Conservation (phyloP, 2,113 vertebrate species). For the Oryzias javanicus region DNA sequence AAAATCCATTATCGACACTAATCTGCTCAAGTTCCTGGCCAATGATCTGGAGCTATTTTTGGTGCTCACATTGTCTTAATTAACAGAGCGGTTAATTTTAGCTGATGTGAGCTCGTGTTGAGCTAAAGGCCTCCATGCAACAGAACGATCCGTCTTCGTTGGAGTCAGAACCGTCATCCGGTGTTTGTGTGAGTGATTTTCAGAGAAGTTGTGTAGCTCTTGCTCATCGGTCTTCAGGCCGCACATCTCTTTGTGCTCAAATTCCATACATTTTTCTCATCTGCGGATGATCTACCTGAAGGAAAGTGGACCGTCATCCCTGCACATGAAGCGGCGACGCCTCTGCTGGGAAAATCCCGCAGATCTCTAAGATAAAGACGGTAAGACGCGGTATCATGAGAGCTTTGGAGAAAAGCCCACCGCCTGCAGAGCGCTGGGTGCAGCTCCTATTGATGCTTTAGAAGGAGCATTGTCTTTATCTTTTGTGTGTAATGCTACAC, state of each 20-base stretch:
- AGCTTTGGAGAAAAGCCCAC: conserved; percentile 89
- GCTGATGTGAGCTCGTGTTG: conserved; percentile 29
- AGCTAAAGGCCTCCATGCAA: conserved; percentile 22
- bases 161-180: conserved; percentile 19
- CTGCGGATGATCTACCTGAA: conserved; percentile 85
- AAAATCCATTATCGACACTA: conserved; percentile 91
- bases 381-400: conserved; percentile 93
- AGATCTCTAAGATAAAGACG: conserved; percentile 93
- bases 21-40: conserved; percentile 88
- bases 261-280: conserved; percentile 74
- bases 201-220: conserved; percentile 1
- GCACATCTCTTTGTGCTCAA: neutral
- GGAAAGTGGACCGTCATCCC: conserved; percentile 82
- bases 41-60: conserved; percentile 91
- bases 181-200: conserved; percentile 1
- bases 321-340: conserved; percentile 86
- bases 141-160: conserved; percentile 19
- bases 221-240: neutral
- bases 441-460: conserved; percentile 80
- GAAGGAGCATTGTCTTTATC: conserved; percentile 75
- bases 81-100: conserved; percentile 22
- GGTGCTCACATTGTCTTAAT: conserved; percentile 67
- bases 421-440: conserved; percentile 86
- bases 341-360: conserved; percentile 89
- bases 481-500: neutral